Evolutionary conservation across 2,888 invertebrate species (phyloP).

Genomic region (Amphimallon solstitiale): DNA sequence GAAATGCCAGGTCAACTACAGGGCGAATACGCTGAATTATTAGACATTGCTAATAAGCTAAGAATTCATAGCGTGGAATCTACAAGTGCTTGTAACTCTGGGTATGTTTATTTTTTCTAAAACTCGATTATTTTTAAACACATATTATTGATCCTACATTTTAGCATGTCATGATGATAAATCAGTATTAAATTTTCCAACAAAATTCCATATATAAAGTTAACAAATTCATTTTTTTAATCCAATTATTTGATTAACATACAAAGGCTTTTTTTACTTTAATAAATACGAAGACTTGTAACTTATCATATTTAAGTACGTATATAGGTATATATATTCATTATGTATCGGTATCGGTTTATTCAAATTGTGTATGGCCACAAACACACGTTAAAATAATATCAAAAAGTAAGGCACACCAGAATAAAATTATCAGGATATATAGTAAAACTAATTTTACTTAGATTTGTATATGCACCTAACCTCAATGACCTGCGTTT

Average conservation of each 20-base stretch:
- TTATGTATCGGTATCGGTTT: background rate
- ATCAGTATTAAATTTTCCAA: background rate
- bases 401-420: no score
- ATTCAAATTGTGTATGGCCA: background rate
- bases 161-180: background rate
- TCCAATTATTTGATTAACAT: constrained; percentile 6
- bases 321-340: background rate
- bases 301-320: background rate
- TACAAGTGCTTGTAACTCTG: constrained; percentile 74
- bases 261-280: no score
- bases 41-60: constrained; percentile 72
- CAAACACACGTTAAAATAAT: background rate
- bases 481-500: constrained; percentile 14
- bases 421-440: no score
- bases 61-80: constrained; percentile 71
- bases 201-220: background rate
- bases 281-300: no score
- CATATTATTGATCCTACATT: background rate
- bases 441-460: no score
- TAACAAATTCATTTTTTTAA: background rate
- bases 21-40: constrained; percentile 52
- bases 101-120: constrained; percentile 63
- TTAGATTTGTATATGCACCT: background rate
- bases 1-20: constrained; percentile 47
- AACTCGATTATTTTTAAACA: background rate